Evolutionary conservation across 2,888 invertebrate species (phyloP), one percentile per base, ranked within the genome.

Genomic region (Ashinkailepas kermadecensis): DNA sequence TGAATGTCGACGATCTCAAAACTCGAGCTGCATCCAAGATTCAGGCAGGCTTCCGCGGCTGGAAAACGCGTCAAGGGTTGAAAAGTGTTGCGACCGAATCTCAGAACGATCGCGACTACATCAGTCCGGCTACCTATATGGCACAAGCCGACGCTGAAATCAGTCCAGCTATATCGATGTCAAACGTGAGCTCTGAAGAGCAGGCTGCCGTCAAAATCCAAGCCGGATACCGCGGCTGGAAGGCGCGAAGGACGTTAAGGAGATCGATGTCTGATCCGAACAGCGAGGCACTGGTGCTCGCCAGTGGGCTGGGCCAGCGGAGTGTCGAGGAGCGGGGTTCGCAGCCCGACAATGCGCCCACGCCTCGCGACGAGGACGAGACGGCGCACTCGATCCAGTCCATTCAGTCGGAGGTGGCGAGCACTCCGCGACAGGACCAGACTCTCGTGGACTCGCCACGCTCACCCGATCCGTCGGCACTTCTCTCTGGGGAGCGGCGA

Each of bases 191-290:
- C 9, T 39, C 25, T 13, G 80, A 83, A 67, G 70, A 57, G 6
- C 80, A 59, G 12, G 83, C 83, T 0, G 83, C 83, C 4, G 74
- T 80, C 10, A 82, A 74, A 10, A 83, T 83, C 62, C 83, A 83
- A 56, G 83, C 83, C 25, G 83, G 79, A 13, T 83, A 57, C 67
- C 79, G 83, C 62, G 83, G 82, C 56, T 70, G 81, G 78, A 82
- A 78, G 65, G 65, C 80, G 10, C 82, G 83, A 11, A 67, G 62
- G 25, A 64, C 54, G 15, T 21, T 81, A 7, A n/a, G 78, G 18
- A 39, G 54, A 7, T 74, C 74, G 7, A 9, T 74, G 54, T 74
- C 74, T 9, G 74, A 74, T 13, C 74, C 74, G 23, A 74, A 74
- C 74, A 74, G 74, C 74, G 74, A 74, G 74, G 74, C 74, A 0